Conservation (phyloP, 2,888 invertebrate genomes). For the Trisateles emortualis region DNA sequence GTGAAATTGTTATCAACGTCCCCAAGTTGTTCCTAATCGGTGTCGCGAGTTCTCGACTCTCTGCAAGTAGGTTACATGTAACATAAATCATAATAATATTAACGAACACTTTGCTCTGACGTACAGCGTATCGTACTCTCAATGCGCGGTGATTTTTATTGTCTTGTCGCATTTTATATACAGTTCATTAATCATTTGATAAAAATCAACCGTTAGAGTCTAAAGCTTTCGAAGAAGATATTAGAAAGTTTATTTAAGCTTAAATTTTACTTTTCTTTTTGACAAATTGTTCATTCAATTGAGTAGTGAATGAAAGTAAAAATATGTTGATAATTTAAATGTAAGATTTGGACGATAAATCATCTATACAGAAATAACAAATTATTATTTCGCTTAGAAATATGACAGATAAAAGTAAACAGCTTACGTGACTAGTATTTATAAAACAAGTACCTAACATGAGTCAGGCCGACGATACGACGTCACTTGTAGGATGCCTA, state of each 20-base stretch:
- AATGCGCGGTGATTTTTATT: slow-evolving; percentile 37
- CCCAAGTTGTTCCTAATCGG: slow-evolving; percentile 62
- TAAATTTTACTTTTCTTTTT: slow-evolving; percentile 25
- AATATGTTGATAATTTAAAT: neutral
- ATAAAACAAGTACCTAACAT: slow-evolving; percentile 39
- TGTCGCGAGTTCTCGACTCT: slow-evolving; percentile 61
- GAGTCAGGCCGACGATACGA: slow-evolving; percentile 47
- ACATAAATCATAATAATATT: slow-evolving; percentile 76
- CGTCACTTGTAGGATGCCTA: slow-evolving; percentile 59
- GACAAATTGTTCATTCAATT: slow-evolving; percentile 19
- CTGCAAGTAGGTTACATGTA: slow-evolving; percentile 71
- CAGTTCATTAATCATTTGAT: slow-evolving; percentile 34
- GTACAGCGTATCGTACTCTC: slow-evolving; percentile 24
- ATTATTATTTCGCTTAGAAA: neutral
- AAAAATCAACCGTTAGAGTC: slow-evolving; percentile 27
- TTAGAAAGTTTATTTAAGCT: slow-evolving; percentile 35
- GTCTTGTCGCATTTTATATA: slow-evolving; percentile 37
- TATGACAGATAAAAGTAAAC: neutral
- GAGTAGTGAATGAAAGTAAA: slow-evolving; percentile 5
- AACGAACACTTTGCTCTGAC: slow-evolving; percentile 59
- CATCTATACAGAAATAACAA: neutral
- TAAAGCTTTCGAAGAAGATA: slow-evolving; percentile 28
- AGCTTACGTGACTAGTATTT: slow-evolving; percentile 7
- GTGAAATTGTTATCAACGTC: slow-evolving; percentile 53
- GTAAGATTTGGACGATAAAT: neutral